These are phyloP conservation scores for Psix sp. DNA, from an alignment of 1,140 invertebrate genomes.

Conservation along the genomic window DNA sequence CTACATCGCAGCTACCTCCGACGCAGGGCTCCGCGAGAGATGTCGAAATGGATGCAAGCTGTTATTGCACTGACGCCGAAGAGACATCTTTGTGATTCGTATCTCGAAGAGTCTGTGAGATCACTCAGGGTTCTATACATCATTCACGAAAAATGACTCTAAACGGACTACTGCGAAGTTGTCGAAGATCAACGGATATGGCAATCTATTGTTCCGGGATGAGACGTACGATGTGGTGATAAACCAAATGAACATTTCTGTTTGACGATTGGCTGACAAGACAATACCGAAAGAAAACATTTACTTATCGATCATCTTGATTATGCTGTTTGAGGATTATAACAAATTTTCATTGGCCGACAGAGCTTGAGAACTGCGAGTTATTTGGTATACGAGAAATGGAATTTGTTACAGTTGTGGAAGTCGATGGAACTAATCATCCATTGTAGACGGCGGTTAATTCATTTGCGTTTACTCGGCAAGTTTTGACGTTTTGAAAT, in stretches of 20 bases:
- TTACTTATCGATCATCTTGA: conserved; percentile 20
- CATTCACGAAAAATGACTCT: conserved; percentile 59
- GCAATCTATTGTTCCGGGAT: conserved; percentile 15
- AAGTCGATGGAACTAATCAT: no score
- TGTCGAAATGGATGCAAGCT: conserved; percentile 47
- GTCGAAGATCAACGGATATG: conserved; percentile 18
- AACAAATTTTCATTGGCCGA: no score
- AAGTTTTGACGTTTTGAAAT: no score
- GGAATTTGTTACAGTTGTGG: no score
- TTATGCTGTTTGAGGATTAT: no score
- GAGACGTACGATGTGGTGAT: conserved; percentile 8
- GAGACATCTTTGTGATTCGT: conserved; percentile 59
- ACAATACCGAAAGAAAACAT: conserved; percentile 11
- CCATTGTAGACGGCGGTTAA: no score
- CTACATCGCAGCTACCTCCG: conserved; percentile 25
- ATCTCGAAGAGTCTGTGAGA: conserved; percentile 63
- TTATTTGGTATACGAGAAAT: no score
- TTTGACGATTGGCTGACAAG: conserved; percentile 28
- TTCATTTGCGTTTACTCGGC: no score
- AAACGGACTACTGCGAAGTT: conserved; percentile 63
- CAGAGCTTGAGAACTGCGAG: no score
- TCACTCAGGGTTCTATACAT: no score
- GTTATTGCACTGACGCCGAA: conserved; percentile 16
- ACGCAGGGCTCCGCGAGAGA: conserved; percentile 38
- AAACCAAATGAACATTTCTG: conserved; percentile 9